A percentile compares a stretch with the other conserved stretches of the same genome.
Evolutionary conservation across 2,797 vertebrate species (phyloP).

Genomic region (Rhinogobio ventralis): DNA sequence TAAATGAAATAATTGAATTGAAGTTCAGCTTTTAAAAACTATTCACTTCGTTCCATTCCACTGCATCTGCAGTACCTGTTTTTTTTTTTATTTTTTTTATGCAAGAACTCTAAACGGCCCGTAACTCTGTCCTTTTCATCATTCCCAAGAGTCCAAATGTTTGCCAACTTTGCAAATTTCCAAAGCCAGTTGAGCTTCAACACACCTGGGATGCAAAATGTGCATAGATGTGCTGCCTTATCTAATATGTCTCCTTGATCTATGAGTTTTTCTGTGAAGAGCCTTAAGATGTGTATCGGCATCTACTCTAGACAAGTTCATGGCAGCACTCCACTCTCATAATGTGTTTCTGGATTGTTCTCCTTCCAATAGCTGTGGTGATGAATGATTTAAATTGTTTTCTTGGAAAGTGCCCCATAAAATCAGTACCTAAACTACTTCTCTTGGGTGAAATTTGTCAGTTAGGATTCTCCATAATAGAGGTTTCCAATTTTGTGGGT

Average conservation of each 20-base stretch:
- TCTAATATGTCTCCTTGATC: slow-evolving; percentile 50
- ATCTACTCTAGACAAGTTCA: slow-evolving; percentile 66
- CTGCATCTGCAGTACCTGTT: not conserved
- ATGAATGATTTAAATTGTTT: slow-evolving; percentile 48
- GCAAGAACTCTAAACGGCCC: not conserved
- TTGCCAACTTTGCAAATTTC: not conserved
- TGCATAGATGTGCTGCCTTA: slow-evolving; percentile 31
- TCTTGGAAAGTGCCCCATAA: slow-evolving; percentile 29
- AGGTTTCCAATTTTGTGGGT: not conserved
- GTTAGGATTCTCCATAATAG: not conserved
- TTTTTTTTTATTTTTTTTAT: slow-evolving; percentile 22
- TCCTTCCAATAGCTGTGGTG: slow-evolving; percentile 52
- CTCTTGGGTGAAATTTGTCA: not conserved
- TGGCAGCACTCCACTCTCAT: slow-evolving; percentile 60
- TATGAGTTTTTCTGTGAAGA: slow-evolving; percentile 47
- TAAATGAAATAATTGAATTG: not conserved
- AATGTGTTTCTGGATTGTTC: slow-evolving; percentile 62
- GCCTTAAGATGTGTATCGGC: slow-evolving; percentile 63
- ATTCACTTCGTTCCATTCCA: not conserved
- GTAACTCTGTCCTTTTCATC: not conserved
- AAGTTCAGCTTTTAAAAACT: not conserved
- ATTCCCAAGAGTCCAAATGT: slow-evolving; percentile 29
- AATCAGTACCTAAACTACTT: slow-evolving; percentile 35
- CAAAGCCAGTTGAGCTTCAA: slow-evolving; percentile 5
- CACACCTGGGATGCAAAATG: slow-evolving; percentile 33